Evolutionary conservation across 2,113 vertebrate genomes (phyloP).

Genomic region (Urocolius indicus): DNA sequence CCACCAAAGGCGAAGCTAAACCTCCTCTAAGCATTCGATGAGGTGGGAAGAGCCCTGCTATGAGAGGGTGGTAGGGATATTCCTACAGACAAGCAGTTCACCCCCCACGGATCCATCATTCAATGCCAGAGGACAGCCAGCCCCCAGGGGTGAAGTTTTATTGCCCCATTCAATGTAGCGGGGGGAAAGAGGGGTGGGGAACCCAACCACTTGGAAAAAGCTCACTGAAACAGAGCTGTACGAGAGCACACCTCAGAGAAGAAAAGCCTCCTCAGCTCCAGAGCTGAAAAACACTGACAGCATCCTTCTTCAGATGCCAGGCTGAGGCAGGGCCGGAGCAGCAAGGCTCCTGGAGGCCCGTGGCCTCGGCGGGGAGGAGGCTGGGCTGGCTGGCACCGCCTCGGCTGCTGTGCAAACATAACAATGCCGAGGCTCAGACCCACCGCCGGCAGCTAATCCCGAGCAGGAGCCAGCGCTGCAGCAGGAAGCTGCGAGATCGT

Average conservation of each 20-base stretch:
- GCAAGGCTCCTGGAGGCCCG: background rate
- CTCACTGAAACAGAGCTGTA: background rate
- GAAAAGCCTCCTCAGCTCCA: background rate
- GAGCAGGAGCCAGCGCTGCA: background rate
- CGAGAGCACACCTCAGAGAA: fast-evolving
- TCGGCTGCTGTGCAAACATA: background rate
- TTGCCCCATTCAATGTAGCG: fast-evolving
- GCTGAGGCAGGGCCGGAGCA: background rate
- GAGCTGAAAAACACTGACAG: background rate
- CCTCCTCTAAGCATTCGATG: fast-evolving
- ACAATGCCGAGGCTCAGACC: background rate
- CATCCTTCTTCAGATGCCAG: background rate
- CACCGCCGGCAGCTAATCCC: background rate
- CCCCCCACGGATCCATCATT: background rate
- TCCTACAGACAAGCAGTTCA: background rate
- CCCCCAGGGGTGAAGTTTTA: background rate
- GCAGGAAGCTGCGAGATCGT: background rate
- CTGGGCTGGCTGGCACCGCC: background rate
- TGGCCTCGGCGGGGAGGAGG: background rate
- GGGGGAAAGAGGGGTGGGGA: fast-evolving
- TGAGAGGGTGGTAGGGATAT: background rate
- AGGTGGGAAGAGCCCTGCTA: background rate
- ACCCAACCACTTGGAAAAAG: background rate
- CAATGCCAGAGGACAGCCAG: background rate
- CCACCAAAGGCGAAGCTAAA: background rate